These are phyloP conservation scores for Hydrocynus forskahlii DNA, from an alignment of 2,797 vertebrate species.

Conservation along the genomic window DNA sequence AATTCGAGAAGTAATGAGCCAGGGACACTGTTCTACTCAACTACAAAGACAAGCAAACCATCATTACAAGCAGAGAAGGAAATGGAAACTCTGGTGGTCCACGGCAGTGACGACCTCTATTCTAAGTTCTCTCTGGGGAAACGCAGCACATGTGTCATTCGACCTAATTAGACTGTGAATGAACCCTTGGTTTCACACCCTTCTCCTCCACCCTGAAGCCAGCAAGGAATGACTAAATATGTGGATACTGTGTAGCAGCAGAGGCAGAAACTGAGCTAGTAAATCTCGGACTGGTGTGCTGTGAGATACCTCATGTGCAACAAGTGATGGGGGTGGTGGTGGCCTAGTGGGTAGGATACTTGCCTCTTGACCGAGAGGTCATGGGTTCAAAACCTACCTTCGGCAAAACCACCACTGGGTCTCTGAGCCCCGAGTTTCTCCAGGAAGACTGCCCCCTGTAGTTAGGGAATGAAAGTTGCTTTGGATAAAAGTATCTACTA, in stretches of 20 bases:
- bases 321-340: background rate
- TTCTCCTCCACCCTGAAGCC: background rate
- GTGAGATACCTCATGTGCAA: background rate
- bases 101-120: background rate
- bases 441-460: no score
- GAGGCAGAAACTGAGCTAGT: background rate
- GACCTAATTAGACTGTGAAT: constrained; percentile 13
- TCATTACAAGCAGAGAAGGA: background rate
- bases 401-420: no score
- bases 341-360: no score
- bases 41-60: constrained; percentile 2
- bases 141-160: background rate
- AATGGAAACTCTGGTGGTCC: background rate
- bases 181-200: constrained; percentile 13
- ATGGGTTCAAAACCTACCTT: no score
- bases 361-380: no score
- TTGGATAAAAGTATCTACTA: no score
- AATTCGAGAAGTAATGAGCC: constrained; percentile 6
- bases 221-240: constrained; percentile 3
- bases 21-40: background rate
- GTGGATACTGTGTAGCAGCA: background rate
- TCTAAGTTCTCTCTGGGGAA: background rate
- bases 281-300: background rate
- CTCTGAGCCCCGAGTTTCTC: no score
- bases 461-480: no score